phyloP scores from a whole-genome alignment of 1,140 invertebrate genomes.

The Leptopilina clavipes region DNA sequence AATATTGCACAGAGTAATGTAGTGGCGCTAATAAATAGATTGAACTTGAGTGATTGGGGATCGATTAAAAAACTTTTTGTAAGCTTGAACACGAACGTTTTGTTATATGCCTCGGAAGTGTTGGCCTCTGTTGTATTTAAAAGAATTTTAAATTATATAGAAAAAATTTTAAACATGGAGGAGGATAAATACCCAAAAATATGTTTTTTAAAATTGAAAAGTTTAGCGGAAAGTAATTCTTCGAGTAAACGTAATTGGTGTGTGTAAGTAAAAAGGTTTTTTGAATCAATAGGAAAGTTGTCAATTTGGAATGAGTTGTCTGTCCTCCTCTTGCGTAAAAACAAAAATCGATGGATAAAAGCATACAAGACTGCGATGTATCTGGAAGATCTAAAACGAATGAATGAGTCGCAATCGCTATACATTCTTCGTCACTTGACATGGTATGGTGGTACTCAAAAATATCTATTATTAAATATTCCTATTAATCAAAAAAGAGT shows the following conservation, averaged over 20 bases:
- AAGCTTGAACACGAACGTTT: neutral
- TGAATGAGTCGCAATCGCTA: neutral
- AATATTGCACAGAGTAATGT: neutral
- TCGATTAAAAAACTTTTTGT: neutral
- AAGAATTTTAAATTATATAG: neutral
- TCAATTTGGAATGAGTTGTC: neutral
- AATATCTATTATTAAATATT: neutral
- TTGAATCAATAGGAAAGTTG: neutral
- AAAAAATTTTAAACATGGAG: neutral
- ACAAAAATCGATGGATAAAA: neutral
- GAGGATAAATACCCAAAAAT: neutral
- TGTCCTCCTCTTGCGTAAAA: neutral
- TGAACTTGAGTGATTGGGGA: neutral
- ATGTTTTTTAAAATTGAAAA: neutral
- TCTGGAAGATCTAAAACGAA: neutral
- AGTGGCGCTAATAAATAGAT: neutral
- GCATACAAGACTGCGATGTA: neutral
- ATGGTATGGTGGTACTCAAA: slow-evolving; percentile 8
- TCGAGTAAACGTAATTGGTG: neutral
- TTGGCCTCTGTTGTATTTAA: neutral
- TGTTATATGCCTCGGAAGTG: neutral
- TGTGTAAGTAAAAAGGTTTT: neutral
- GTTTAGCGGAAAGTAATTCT: neutral
- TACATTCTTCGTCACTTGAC: neutral
- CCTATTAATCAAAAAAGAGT: no score